These are phyloP conservation scores for Ramphastos sulfuratus DNA, from an alignment of 2,113 vertebrate species.

Conservation along the genomic window DNA sequence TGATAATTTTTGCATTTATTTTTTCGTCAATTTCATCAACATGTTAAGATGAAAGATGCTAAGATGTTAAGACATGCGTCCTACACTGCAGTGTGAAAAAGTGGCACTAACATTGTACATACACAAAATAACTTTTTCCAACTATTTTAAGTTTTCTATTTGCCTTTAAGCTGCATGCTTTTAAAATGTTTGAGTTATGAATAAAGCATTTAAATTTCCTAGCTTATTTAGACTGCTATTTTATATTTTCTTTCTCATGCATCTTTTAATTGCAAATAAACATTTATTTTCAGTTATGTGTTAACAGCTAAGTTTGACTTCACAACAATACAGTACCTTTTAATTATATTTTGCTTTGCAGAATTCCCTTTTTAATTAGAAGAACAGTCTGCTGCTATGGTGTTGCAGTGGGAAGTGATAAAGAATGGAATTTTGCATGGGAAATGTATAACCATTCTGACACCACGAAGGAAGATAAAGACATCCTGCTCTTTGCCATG, in stretches of 20 bases:
- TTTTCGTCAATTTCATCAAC: background rate
- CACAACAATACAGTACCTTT: background rate
- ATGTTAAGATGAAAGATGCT: background rate
- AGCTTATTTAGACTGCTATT: background rate
- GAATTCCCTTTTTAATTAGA: conserved; percentile 72
- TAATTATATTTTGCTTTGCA: conserved; percentile 58
- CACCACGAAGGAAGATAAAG: background rate
- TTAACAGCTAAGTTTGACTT: background rate
- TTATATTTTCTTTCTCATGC: background rate
- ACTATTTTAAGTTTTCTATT: background rate
- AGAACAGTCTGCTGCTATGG: conserved; percentile 72
- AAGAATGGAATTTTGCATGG: conserved; percentile 81
- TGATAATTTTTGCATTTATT: background rate
- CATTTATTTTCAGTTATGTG: background rate
- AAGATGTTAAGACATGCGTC: background rate
- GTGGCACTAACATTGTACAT: background rate
- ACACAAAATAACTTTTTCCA: background rate
- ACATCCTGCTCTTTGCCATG: conserved; percentile 56
- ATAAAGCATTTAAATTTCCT: background rate
- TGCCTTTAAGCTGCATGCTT: background rate
- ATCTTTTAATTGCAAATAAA: background rate
- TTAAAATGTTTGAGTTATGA: background rate
- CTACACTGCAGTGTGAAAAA: background rate
- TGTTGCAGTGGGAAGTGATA: conserved; percentile 73
- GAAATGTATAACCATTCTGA: conserved; percentile 38